Evolutionary conservation across 2,888 invertebrate species (phyloP), one percentile per base, ranked within the genome.

Genomic region (Chrysopilus asiliformis): DNA sequence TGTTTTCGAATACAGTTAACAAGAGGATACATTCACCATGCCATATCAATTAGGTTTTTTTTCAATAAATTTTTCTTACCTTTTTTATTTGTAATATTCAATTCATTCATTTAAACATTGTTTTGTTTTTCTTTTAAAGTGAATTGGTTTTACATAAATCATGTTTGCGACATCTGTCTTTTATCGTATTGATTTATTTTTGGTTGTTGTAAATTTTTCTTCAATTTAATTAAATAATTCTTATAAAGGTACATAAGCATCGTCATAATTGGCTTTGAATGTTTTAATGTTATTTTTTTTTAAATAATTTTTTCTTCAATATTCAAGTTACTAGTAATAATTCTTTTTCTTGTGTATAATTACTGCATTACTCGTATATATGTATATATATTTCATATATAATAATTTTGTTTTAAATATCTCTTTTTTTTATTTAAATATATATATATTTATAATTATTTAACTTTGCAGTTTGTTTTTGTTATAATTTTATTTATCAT

Each of bases 161-260:
- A n/a, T n/a, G n/a, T n/a, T n/a, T n/a, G n/a, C n/a, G n/a, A n/a
- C n/a, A n/a, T n/a, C n/a, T n/a, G n/a, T n/a, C n/a, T n/a, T n/a
- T n/a, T n/a, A n/a, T n/a, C n/a, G n/a, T n/a, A 8, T 31, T 25
- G 14, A 15, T 37, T 32, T 14, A 10, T 37, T 20, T 18, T 31
- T 6, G 10, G 30, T n/a, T 7, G 27, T 35, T 35, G 19, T 15
- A 4, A 14, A 17, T 28, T 19, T 31, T 26, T 22, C 6, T 36
- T 37, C 19, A 15, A 28, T 19, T 29, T 33, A 37, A 17, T 31
- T 37, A 14, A 32, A 37, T 37, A 31, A 37, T n/a, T n/a, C n/a
- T n/a, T n/a, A 38, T 39, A 35, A 40, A 42, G 42, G 42, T 42
- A 42, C 42, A 42, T 42, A 42, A 42, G 42, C 42, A 42, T 42